phyloP scores from a whole-genome alignment of 2,113 vertebrate genomes.

The Bubalus kerabau region DNA sequence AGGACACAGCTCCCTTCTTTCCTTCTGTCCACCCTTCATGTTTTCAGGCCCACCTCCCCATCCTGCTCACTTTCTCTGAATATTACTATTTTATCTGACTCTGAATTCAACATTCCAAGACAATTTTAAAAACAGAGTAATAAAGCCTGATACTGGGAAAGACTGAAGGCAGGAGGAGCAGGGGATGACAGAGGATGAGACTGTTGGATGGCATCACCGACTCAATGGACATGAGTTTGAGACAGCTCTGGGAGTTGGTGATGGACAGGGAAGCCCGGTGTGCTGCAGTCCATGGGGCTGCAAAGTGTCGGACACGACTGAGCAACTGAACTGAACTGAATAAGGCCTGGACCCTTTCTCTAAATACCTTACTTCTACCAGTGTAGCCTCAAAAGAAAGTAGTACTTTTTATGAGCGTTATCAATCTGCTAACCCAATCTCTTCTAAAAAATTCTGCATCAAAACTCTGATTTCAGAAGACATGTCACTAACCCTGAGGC shows the following conservation, averaged over 20 bases:
- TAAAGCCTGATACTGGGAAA: background rate
- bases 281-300: background rate
- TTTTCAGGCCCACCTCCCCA: background rate
- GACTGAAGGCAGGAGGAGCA: background rate
- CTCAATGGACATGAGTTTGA: background rate
- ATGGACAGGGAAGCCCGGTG: background rate
- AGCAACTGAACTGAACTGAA: background rate
- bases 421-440: background rate
- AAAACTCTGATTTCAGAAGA: constrained; percentile 7
- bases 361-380: background rate
- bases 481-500: background rate
- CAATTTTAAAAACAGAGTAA: background rate
- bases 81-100: background rate
- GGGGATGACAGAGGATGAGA: background rate
- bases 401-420: background rate
- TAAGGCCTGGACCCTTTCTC: background rate
- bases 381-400: background rate
- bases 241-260: background rate
- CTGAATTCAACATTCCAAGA: background rate
- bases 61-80: background rate
- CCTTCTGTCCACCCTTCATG: background rate
- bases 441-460: background rate
- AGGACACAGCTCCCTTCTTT: background rate
- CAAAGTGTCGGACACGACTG: background rate
- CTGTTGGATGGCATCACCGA: background rate